phyloP scores from a whole-genome alignment of 2,888 invertebrate genomes.

The Lycophotia porphyrea region DNA sequence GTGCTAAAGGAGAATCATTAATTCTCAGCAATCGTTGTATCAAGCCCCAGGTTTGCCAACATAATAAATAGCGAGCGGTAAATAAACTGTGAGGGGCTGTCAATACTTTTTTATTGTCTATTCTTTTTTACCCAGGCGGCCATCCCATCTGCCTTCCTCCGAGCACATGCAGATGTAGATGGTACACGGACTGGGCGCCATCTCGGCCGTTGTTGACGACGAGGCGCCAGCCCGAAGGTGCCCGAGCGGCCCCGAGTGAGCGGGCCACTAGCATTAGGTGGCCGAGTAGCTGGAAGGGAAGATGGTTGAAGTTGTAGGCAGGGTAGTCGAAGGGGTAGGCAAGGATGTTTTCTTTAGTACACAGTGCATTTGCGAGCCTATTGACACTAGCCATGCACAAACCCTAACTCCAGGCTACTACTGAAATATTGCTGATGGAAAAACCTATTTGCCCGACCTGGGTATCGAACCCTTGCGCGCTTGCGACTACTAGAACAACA shows the following conservation, averaged over 20 bases:
- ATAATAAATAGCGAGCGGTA: not conserved
- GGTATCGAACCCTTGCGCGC: no score
- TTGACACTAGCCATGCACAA: no score
- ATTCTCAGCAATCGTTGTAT: not conserved
- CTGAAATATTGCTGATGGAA: no score
- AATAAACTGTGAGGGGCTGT: not conserved
- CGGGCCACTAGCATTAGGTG: slow-evolving; percentile 93
- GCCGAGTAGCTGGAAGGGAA: slow-evolving; percentile 91
- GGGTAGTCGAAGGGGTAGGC: no score
- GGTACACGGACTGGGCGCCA: slow-evolving; percentile 96
- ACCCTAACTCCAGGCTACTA: no score
- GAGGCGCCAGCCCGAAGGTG: slow-evolving; percentile 93
- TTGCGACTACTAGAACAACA: no score
- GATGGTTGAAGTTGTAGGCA: no score
- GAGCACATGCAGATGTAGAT: slow-evolving; percentile 95
- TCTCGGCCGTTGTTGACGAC: slow-evolving; percentile 95
- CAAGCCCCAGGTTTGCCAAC: not conserved
- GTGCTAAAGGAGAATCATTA: not conserved
- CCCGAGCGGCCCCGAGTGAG: slow-evolving; percentile 91
- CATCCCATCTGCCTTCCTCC: slow-evolving; percentile 95
- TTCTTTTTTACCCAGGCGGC: slow-evolving; percentile 91
- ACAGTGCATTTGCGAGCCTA: no score
- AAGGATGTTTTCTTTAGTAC: no score
- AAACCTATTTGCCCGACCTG: no score
- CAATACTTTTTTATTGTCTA: not conserved